phyloP scores from a whole-genome alignment of 1,140 invertebrate genomes.

The Cotesia vestalis region DNA sequence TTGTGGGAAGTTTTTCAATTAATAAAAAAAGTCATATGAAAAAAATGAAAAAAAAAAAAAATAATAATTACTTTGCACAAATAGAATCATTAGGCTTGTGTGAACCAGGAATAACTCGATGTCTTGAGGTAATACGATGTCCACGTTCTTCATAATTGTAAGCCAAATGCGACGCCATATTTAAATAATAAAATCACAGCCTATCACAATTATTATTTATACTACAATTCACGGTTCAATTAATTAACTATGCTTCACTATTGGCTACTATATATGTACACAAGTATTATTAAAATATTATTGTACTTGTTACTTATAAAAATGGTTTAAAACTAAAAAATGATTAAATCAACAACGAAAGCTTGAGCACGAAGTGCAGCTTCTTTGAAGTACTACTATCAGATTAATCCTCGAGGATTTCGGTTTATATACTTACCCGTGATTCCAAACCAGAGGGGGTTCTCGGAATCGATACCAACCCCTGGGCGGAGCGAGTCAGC shows the following conservation, averaged over 20 bases:
- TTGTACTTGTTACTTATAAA: neutral
- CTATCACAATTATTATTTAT: slow-evolving; percentile 20
- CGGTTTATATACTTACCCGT: slow-evolving; percentile 52
- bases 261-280: neutral
- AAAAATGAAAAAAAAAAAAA: slow-evolving; percentile 8
- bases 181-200: slow-evolving; percentile 19
- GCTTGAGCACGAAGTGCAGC: neutral
- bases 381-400: slow-evolving; percentile 42
- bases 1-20: neutral
- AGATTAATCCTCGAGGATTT: slow-evolving; percentile 49
- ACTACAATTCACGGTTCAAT: neutral
- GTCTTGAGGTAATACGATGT: slow-evolving; percentile 52
- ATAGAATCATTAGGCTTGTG: slow-evolving; percentile 58
- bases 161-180: slow-evolving; percentile 57
- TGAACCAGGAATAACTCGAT: slow-evolving; percentile 51
- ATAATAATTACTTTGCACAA: slow-evolving; percentile 53
- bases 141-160: slow-evolving; percentile 61
- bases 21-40: neutral
- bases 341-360: neutral
- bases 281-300: too few species aligned
- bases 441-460: slow-evolving; percentile 26
- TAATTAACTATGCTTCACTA: neutral
- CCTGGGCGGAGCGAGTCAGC: slow-evolving; percentile 53
- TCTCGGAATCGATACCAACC: slow-evolving; percentile 59
- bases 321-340: neutral